Evolutionary conservation across 1,140 invertebrate genomes (phyloP), one percentile per base, ranked within the genome.

Genomic region (Zelostemma sp.): DNA sequence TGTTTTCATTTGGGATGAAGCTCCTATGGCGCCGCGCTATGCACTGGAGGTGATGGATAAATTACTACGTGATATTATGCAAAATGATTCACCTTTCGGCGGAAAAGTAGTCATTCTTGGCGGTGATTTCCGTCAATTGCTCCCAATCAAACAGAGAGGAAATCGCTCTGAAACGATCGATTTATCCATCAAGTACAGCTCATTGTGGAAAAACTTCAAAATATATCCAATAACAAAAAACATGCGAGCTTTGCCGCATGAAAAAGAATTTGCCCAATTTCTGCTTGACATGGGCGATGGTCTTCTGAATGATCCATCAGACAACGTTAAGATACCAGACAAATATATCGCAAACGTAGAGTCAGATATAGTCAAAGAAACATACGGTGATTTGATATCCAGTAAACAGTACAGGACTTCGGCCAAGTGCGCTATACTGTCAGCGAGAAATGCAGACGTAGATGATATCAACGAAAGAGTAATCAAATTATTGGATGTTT

Each of bases 1-100:
- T 21, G 25, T 77, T 17, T 70, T 76, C 8, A 61, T 79, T 21
- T 78, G 65, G 65, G 75, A 79, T 54, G 77, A 80, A 55, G 76
- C 69, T 2, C 65, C 68, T 1, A 76, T 77, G 76, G 38, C 71
- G 6, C 64, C 56, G 17, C 19, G 51, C 21, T 64, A 48, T 40
- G 69, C 60, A 3, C 15, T 76, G 11, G 41, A 74, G 14, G 68
- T 54, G 5, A 35, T 72, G 14, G 65, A 76, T 43, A 19, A 56
- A 33, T 58, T 48, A 45, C 38, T 75, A n/a, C 31, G 56, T 35
- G 58, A 71, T 35, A 21, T 74, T 38, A 49, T 55, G 48, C 19
- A 50, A 33, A 31, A 46, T 41, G 6, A 53, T 60, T 1, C 31
- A 16, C 70, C 60, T 3, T 75, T 75, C 41, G 73, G 75, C 1